These are phyloP conservation scores for Amitus sp. DNA, from an alignment of 2,888 invertebrate genomes.

Conservation along the genomic window DNA sequence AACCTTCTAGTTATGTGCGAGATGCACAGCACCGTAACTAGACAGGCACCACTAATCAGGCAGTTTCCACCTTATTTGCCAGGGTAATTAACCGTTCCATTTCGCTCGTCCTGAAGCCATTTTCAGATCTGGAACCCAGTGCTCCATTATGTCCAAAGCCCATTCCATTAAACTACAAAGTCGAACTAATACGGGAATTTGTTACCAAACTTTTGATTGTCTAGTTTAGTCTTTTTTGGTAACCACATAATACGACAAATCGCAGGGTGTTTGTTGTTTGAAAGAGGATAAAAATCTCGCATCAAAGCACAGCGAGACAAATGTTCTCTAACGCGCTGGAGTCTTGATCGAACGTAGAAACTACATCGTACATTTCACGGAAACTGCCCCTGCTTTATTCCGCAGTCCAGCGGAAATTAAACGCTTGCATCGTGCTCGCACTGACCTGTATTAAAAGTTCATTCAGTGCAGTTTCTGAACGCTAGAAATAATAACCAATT, in stretches of 20 bases:
- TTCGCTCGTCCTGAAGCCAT: slow-evolving; percentile 52
- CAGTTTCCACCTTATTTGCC: slow-evolving; percentile 64
- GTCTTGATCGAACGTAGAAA: slow-evolving; percentile 38
- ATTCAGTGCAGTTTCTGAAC: slow-evolving; percentile 18
- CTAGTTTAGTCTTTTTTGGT: too few relatives aligned
- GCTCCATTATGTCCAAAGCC: slow-evolving; percentile 57
- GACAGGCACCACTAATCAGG: slow-evolving; percentile 59
- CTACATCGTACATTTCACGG: slow-evolving; percentile 38
- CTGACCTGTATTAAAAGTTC: slow-evolving; percentile 37
- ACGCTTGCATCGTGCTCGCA: slow-evolving; percentile 34
- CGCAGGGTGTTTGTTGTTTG: background rate
- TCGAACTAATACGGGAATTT: slow-evolving; percentile 27
- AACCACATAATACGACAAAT: too few relatives aligned
- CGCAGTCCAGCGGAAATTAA: slow-evolving; percentile 40
- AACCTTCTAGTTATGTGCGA: slow-evolving; percentile 20
- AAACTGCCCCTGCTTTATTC: slow-evolving; percentile 34
- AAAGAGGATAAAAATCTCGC: too few relatives aligned
- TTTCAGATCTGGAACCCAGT: slow-evolving; percentile 51
- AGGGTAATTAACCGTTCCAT: slow-evolving; percentile 61
- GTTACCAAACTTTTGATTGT: slow-evolving; percentile 23
- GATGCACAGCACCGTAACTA: slow-evolving; percentile 45
- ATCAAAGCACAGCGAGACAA: slow-evolving; percentile 37
- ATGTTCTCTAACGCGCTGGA: slow-evolving; percentile 34
- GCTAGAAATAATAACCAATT: slow-evolving; percentile 22
- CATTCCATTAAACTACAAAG: slow-evolving; percentile 54